Base-by-base conservation (phyloP, 2,113 vertebrate genomes). In the Rattus rattus region DNA sequence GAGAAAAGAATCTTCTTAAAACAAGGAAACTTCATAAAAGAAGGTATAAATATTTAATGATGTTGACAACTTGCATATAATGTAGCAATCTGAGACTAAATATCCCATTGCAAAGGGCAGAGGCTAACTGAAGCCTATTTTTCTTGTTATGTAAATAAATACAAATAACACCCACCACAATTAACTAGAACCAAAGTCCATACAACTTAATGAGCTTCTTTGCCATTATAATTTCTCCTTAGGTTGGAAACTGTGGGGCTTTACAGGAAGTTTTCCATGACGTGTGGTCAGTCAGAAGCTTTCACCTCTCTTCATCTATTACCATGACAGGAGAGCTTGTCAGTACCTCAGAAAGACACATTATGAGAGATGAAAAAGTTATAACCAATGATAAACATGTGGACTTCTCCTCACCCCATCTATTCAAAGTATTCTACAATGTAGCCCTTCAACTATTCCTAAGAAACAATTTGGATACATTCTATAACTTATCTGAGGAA, bases 1-100 rank as follows among this genome's bases (percentile, higher is more conserved):
- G 43, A 49, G 30, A 52, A 14, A 43, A n/a, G 4, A 89, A 39
- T 26, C 3, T 30, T 94, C 56, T 92, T 75, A 61, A 91, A 91
- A 90, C 85, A 8, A 86, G 72, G 75, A 94, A 91, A 39, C 22
- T 70, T 81, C 28, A 94, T 26, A 88, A 95, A 94, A 95, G 80
- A 43, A 92, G 47, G 20, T 67, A 14, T 73, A 85, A 92, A 91
- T 91, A 83, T 16, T 11, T 49, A 92, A 92, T 89, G 43, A 56
- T 49, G 56, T 77, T 84, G 87, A 73, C 39, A 89, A 49, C 22
- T 96, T 36, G 33, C n/a, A 75, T 33, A 79, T 96, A 52, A 59
- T 39, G 0, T 85, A 92, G 56, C 7, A 75, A 56, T 85, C 9
- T 86, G 36, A 97, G 76, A 85, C 20, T 59, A 80, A 67, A 79